Evolutionary conservation across 1,140 invertebrate genomes (phyloP), one percentile per base, ranked within the genome.

Genomic region (Drosophila carrolli): DNA sequence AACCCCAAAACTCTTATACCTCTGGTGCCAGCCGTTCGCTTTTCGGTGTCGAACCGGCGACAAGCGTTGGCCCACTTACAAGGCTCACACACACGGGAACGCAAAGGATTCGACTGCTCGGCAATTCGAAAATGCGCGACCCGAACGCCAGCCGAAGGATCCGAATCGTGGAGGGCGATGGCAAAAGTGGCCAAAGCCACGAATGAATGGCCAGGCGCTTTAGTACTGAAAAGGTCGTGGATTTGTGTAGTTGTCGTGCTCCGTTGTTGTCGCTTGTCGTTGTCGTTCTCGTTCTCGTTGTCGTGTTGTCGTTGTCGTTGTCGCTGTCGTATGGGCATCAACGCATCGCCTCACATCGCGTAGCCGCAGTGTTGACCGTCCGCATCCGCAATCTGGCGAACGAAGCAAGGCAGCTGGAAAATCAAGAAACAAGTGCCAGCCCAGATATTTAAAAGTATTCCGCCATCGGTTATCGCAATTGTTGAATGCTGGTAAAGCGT

Each of bases 191-290:
- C 47, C 59, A 70, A 75, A 66, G 75, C 74, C 59, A 66, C 73
- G 75, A 90, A 90, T 89, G 81, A 82, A 83, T 86, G 85, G 84
- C 59, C 82, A 75, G 62, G 70, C 73, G 84, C 89, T 84, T 91
- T 75, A 91, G 90, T 91, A 91, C 79, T 91, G 70, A 91, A 91
- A 90, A 90, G 90, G 90, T 91, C 90, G 84, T 91, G 84, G 84
- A 91, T 91, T 91, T 82, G 90, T 91, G 79, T 90, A 89, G 90
- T 88, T 89, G 74, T 81, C 84, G 84, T 84, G 62, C 55, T 78
- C 63, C 63, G 74, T 54, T 51, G 73, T 60, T 53, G 70, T 46
- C 71, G 70, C 32, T 50, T 50, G 58, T 62, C 53, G 51, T 50
- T 38, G 50, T 51, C 37, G 74, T 48, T 55, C 5, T 32, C 29